These are phyloP conservation scores for Gouania willdenowi DNA, from an alignment of 2,797 vertebrate genomes.

Conservation along the genomic window DNA sequence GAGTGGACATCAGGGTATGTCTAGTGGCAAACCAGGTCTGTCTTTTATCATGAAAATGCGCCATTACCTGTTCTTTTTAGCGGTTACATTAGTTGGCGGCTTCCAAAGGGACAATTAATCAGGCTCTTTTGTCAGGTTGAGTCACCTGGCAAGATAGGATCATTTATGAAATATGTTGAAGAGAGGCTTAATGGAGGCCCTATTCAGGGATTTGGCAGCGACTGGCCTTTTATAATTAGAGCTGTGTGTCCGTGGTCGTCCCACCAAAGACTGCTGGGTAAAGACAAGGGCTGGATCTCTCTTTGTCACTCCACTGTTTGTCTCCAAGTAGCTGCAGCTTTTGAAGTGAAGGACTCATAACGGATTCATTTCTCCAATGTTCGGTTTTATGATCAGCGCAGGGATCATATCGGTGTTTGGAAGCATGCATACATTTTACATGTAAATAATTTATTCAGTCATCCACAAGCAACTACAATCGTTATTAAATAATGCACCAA, in stretches of 20 bases:
- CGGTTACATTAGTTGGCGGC: constrained; percentile 57
- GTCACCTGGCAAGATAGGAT: constrained; percentile 69
- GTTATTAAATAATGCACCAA: not conserved
- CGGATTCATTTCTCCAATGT: not conserved
- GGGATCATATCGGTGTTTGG: not conserved
- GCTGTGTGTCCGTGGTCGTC: constrained; percentile 34
- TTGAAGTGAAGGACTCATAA: no score
- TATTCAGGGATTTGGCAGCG: constrained; percentile 59
- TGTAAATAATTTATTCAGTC: not conserved
- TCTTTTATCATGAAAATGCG: constrained; percentile 54
- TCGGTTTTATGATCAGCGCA: not conserved
- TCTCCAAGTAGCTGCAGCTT: not conserved
- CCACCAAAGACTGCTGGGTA: constrained; percentile 33
- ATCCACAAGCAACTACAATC: not conserved
- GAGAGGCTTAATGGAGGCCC: constrained; percentile 56
- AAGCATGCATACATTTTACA: not conserved
- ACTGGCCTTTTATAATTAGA: constrained; percentile 54
- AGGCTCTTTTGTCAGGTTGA: constrained; percentile 65
- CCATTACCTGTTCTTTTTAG: constrained; percentile 71
- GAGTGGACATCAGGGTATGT: constrained; percentile 45
- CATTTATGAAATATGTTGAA: constrained; percentile 63
- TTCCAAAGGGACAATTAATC: constrained; percentile 77
- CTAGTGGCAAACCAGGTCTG: constrained; percentile 42
- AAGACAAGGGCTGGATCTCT: constrained; percentile 35
- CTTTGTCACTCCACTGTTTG: constrained; percentile 26